A percentile compares a stretch with the other conserved stretches of the same genome.
Conservation (phyloP, 2,113 vertebrate species). For the Lophochroa leadbeateri region DNA sequence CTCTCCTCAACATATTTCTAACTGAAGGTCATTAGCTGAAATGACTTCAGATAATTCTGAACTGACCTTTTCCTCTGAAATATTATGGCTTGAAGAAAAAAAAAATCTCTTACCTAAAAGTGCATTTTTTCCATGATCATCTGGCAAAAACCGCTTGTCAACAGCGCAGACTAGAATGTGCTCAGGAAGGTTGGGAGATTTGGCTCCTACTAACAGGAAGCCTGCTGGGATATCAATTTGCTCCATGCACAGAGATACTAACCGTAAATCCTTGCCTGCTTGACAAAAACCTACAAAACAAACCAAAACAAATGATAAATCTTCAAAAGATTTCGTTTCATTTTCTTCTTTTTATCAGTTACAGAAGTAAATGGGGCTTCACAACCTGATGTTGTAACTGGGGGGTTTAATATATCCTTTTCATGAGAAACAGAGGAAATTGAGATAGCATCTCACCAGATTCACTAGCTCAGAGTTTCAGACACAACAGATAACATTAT, state of each 20-base stretch:
- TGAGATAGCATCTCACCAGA: neutral
- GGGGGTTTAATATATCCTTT: neutral
- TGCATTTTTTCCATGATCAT: slow-evolving; percentile 99
- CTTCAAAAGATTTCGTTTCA: neutral
- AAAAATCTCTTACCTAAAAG: slow-evolving; percentile 91
- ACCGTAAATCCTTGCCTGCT: slow-evolving; percentile 95
- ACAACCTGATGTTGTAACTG: neutral
- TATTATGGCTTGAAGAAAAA: neutral
- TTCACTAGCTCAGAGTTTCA: neutral
- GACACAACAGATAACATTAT: neutral
- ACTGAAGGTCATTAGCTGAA: slow-evolving; percentile 3
- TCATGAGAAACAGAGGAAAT: neutral
- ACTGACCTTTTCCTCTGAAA: neutral
- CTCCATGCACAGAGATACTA: slow-evolving; percentile 92
- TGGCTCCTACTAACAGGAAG: slow-evolving; percentile 95
- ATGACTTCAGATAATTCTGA: slow-evolving; percentile 2
- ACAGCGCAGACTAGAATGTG: slow-evolving; percentile 97
- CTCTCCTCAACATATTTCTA: neutral
- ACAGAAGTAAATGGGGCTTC: neutral
- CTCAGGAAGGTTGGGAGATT: slow-evolving; percentile 93
- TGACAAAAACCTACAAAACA: slow-evolving; percentile 92
- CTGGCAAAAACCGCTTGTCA: slow-evolving; percentile 95
- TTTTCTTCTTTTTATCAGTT: neutral
- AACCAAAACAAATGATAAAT: neutral
- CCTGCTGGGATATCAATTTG: slow-evolving; percentile 90